These are phyloP conservation scores for Neogale vison DNA, from an alignment of 2,113 vertebrate genomes.

Conservation along the genomic window DNA sequence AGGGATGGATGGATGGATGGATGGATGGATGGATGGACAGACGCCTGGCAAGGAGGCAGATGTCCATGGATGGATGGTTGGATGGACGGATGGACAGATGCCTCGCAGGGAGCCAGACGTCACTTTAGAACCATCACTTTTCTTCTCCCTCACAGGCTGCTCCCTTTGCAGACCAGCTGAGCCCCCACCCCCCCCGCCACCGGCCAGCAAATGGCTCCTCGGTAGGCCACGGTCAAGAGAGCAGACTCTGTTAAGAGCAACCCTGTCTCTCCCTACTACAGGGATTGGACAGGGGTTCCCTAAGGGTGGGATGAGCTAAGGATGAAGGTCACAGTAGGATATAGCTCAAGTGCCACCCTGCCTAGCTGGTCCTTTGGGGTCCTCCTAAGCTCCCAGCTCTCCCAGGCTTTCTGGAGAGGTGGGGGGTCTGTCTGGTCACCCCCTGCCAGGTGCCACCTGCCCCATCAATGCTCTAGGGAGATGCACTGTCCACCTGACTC, in stretches of 20 bases:
- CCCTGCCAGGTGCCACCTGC: constrained; percentile 22
- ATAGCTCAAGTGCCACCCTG: background rate
- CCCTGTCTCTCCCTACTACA: background rate
- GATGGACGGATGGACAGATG: background rate
- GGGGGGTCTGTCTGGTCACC: background rate
- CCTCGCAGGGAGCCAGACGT: background rate
- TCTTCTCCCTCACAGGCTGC: background rate
- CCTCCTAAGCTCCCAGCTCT: background rate
- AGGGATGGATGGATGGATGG: too few species aligned
- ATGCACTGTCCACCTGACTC: constrained; percentile 15
- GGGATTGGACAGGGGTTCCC: background rate
- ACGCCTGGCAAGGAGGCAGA: background rate
- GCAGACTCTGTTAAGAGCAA: background rate
- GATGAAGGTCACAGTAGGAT: background rate
- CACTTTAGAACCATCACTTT: background rate
- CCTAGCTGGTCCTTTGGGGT: background rate
- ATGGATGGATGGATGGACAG: background rate
- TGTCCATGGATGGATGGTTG: background rate
- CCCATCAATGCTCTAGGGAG: constrained; percentile 6
- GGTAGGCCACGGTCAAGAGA: fast-evolving
- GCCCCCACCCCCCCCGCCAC: background rate
- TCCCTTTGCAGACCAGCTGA: background rate
- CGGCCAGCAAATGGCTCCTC: background rate
- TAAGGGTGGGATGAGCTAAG: background rate
- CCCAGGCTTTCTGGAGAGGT: background rate